Percentiles rank a stretch among this genome's conserved stretches.
Conservation (phyloP, 2,888 invertebrate genomes). For the Tanypteryx hageni region DNA sequence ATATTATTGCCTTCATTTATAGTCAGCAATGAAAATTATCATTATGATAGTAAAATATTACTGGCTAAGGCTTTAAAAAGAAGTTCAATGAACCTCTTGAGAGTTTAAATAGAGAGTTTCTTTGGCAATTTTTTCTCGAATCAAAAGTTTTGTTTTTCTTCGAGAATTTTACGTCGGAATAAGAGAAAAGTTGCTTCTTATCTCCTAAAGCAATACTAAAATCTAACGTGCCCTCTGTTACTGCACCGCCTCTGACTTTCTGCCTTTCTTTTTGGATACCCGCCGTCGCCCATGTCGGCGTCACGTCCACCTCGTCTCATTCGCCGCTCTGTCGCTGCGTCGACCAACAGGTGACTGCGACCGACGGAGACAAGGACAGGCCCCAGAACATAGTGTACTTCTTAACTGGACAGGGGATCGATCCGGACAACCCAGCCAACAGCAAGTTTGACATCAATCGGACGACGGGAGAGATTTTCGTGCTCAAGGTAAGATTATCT, state of each 20-base stretch:
- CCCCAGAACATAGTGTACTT: constrained; percentile 97
- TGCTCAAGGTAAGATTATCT: constrained; percentile 86
- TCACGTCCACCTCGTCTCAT: background rate
- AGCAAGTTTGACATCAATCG: constrained; percentile 98
- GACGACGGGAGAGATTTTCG: constrained; percentile 96
- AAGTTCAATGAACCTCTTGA: too few relatives aligned
- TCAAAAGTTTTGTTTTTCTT: too few relatives aligned
- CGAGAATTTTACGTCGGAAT: too few relatives aligned
- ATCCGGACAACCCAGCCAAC: constrained; percentile 95
- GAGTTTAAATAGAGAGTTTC: too few relatives aligned
- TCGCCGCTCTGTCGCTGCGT: background rate
- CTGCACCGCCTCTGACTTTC: background rate
- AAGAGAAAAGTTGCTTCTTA: too few relatives aligned
- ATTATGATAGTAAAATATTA: too few relatives aligned
- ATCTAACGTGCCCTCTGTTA: too few relatives aligned
- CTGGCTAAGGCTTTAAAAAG: too few relatives aligned
- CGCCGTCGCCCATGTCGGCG: background rate
- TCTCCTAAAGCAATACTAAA: too few relatives aligned
- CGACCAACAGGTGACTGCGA: constrained; percentile 89
- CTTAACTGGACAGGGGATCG: constrained; percentile 96
- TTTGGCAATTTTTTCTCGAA: too few relatives aligned
- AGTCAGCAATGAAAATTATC: too few relatives aligned
- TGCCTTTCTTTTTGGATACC: background rate
- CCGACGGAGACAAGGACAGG: constrained; percentile 96
- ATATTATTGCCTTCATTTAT: too few relatives aligned